Evolutionary conservation across 2,888 invertebrate genomes (phyloP).

Genomic region (Lordiphosa andalusiaca): DNA sequence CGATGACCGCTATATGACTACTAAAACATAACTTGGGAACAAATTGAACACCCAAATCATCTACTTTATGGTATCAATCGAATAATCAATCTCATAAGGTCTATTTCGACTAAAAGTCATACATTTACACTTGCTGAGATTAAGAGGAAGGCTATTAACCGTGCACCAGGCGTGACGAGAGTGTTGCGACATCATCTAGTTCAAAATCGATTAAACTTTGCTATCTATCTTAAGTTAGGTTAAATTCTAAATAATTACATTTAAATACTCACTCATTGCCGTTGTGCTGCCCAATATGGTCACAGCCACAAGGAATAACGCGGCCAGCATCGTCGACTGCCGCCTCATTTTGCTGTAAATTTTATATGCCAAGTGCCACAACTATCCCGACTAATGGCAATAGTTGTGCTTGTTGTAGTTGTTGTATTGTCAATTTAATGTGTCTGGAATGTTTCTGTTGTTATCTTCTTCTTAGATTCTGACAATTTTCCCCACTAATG

Average conservation of each 20-base stretch:
- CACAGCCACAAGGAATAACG: constrained; percentile 69
- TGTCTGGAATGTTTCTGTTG: constrained; percentile 34
- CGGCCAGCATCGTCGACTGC: constrained; percentile 78
- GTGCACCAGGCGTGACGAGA: no score
- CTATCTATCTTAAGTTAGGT: no score
- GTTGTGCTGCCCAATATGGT: constrained; percentile 73
- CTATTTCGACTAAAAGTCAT: no score
- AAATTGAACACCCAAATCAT: no score
- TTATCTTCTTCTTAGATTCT: constrained; percentile 13
- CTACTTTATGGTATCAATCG: no score
- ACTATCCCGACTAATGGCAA: background rate
- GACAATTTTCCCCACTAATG: constrained; percentile 55
- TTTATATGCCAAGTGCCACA: background rate
- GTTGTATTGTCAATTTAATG: constrained; percentile 10
- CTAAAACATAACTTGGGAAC: no score
- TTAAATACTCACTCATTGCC: constrained; percentile 76
- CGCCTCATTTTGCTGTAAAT: constrained; percentile 75
- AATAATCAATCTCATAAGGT: no score
- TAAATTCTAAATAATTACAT: background rate
- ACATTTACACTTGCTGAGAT: no score
- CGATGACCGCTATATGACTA: no score
- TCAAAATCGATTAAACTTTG: no score
- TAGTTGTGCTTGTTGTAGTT: constrained; percentile 1
- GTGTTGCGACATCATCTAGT: no score
- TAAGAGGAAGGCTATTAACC: no score